Base-by-base conservation (phyloP, 2,113 vertebrate genomes). In the Poeciliopsis turrubarensis region DNA sequence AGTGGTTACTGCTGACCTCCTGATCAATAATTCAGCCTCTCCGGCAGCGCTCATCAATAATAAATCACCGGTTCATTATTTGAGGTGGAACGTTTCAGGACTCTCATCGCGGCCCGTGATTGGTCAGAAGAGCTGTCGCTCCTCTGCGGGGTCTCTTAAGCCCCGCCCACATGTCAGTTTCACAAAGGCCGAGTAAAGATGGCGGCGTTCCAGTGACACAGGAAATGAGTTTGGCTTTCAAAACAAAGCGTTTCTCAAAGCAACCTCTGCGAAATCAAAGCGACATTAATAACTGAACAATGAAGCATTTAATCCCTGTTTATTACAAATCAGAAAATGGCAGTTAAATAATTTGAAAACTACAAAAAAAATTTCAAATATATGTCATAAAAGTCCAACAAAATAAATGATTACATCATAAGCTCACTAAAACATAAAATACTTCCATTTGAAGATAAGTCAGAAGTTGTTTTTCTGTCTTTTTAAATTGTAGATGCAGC, bases 21-120 rank as follows among this genome's bases (percentile, higher is more conserved):
- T 83, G 69, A 90, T 94, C 61, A 94, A 93, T 93, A 87, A 93
- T 93, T 89, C 60, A 94, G 75, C 57, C 25, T 67, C 82, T 77
- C 73, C 61, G 51, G 89, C 83, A 82, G 81, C 7, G 64, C 54
- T 81, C 27, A 86, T 94, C 47, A 90, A 94, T 93, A 87, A 92
- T 91, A 68, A 73, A 94, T 71, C 34, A 64, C 71, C 44, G 79
- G 54, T 68, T 86, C 64, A 85, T 71, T 77, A 79, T 88, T 91
- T 82, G 30, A 89, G 71, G 68, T 51, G 60, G 76, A 83, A 75
- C 34, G 76, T 83, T 89, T 90, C 30, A 87, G 62, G 57, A 71
- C 61, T 19, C 17, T 39, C 70, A 15, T 34, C 54, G 68, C 54
- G 10, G 61, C 51, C 34, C 6, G 10, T 9, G 71, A 92, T 90